Evolutionary conservation across 2,113 vertebrate species (phyloP).

Genomic region (Pipa parva): DNA sequence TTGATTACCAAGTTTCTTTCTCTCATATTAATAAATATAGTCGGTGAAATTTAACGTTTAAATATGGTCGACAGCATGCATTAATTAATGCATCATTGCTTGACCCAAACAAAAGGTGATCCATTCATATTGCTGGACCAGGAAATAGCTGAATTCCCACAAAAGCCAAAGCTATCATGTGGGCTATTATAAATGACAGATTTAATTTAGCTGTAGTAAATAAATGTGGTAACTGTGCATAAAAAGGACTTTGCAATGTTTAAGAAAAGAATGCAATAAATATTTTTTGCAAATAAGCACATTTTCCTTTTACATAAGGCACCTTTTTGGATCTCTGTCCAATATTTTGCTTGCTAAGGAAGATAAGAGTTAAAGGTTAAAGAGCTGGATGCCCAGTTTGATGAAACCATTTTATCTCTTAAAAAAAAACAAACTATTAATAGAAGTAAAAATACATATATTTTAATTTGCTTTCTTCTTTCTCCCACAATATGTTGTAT

Average conservation of each 20-base stretch:
- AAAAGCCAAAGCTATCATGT: conserved; percentile 50
- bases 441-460: conserved; percentile 34
- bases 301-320: not conserved
- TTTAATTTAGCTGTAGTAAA: conserved; percentile 52
- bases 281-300: not conserved
- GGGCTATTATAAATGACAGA: conserved; percentile 50
- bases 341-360: not conserved
- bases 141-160: conserved; percentile 46
- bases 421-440: conserved; percentile 42
- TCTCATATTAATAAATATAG: conserved; percentile 51
- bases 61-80: conserved; percentile 48
- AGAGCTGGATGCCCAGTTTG: no score
- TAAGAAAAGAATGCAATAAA: not conserved
- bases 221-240: conserved; percentile 48
- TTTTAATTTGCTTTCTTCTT: conserved; percentile 46
- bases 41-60: conserved; percentile 53
- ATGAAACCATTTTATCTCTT: conserved; percentile 47
- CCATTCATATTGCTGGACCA: conserved; percentile 51
- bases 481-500: conserved; percentile 40
- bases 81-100: conserved; percentile 53
- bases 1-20: conserved; percentile 32
- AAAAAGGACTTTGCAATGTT: conserved; percentile 23
- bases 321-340: not conserved
- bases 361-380: conserved; percentile 7
- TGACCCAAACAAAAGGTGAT: conserved; percentile 54